Percentiles rank a stretch among this genome's conserved stretches.
phyloP scores from a whole-genome alignment of 2,888 invertebrate species.

The Acanthosepion lycidas region DNA sequence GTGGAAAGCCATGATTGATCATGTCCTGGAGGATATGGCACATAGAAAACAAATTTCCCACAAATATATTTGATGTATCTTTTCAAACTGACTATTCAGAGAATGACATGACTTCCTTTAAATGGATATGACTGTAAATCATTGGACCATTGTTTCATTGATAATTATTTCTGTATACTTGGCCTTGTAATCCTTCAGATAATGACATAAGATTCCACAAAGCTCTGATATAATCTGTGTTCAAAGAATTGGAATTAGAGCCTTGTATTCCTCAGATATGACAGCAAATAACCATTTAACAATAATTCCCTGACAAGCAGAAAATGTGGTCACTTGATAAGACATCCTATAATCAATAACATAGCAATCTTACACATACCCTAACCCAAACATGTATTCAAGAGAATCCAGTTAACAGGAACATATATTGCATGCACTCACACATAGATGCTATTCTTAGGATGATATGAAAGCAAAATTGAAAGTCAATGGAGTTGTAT shows the following conservation, averaged over 20 bases:
- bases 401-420: no score
- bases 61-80: no score
- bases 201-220: background rate
- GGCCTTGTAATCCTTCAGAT: background rate
- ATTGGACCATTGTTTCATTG: background rate
- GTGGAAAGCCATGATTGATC: no score
- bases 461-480: no score
- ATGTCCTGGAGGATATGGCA: no score
- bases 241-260: background rate
- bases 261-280: background rate
- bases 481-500: no score
- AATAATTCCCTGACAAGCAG: background rate
- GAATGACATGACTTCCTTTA: background rate
- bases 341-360: background rate
- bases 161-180: background rate
- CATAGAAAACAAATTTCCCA: no score
- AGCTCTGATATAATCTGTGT: background rate
- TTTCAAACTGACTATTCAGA: no score
- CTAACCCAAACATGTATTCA: background rate
- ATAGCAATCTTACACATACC: background rate
- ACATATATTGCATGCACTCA: no score
- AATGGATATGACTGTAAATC: background rate
- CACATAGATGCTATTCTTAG: no score
- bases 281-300: background rate
- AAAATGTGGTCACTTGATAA: background rate